phyloP scores from a whole-genome alignment of 2,888 invertebrate species.

The Gymnoscelis rufifasciata region DNA sequence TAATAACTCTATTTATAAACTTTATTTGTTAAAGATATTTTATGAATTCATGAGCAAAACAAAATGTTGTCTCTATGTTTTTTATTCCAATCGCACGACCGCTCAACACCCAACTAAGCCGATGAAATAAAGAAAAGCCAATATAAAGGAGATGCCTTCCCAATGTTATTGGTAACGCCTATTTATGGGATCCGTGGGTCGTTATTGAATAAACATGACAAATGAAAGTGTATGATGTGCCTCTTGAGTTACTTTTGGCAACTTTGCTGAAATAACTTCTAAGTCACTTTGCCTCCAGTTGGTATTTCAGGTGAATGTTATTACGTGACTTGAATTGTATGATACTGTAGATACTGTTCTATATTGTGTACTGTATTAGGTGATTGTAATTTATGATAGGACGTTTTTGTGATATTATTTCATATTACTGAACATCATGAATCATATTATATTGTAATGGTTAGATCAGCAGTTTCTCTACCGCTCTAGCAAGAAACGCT shows the following conservation, averaged over 20 bases:
- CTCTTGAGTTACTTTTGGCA: not conserved
- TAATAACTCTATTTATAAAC: too few species aligned
- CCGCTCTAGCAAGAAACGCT: too few species aligned
- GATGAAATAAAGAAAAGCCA: slow-evolving; percentile 1
- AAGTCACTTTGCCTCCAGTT: slow-evolving; percentile 32
- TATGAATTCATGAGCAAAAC: not conserved
- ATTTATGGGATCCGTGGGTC: slow-evolving; percentile 1
- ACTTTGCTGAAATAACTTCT: slow-evolving; percentile 23
- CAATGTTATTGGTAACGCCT: slow-evolving; percentile 3
- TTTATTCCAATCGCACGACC: not conserved
- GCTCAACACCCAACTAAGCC: not conserved
- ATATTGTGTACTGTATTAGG: not conserved
- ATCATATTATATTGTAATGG: too few species aligned
- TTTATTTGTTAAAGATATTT: not conserved
- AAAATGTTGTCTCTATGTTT: not conserved
- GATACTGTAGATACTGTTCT: too few species aligned
- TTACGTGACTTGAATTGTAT: slow-evolving; percentile 41
- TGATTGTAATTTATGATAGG: not conserved
- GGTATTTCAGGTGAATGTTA: slow-evolving; percentile 40
- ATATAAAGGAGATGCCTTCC: not conserved
- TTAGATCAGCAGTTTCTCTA: too few species aligned
- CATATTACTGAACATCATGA: too few species aligned
- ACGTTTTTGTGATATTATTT: too few species aligned
- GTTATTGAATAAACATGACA: slow-evolving; percentile 6
- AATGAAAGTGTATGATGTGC: not conserved